Percentiles rank a stretch among this genome's conserved stretches.
Evolutionary conservation across 1,140 invertebrate genomes (phyloP).

Genomic region (Sycobia sp.): DNA sequence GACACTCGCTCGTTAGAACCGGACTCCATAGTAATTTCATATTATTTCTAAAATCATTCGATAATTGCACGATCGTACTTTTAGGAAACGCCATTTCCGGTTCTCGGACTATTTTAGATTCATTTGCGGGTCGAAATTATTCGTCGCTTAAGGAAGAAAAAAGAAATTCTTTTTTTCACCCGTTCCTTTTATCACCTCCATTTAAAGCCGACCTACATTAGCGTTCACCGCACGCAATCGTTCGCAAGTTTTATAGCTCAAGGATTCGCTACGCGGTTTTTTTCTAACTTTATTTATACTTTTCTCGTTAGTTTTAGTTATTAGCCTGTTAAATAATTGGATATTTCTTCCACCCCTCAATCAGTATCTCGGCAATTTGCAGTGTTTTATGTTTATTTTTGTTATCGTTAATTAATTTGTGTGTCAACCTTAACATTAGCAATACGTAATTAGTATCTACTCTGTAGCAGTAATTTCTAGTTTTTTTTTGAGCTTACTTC

Average conservation of each 20-base stretch:
- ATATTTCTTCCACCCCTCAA: conserved; percentile 14
- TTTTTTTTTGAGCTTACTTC: conserved; percentile 41
- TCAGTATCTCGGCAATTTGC: conserved; percentile 8
- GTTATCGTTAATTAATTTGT: conserved; percentile 37
- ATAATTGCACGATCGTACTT: too few species aligned
- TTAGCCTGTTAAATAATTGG: conserved; percentile 29
- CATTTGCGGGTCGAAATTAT: conserved; percentile 28
- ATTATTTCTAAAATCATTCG: too few species aligned
- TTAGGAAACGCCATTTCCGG: conserved; percentile 57
- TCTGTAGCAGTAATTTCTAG: conserved; percentile 45
- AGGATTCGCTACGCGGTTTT: conserved; percentile 38
- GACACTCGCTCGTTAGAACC: too few species aligned
- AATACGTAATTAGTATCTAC: conserved; percentile 42
- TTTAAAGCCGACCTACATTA: conserved; percentile 33
- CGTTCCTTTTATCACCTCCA: conserved; percentile 34
- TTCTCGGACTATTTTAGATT: conserved; percentile 43
- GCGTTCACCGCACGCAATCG: conserved; percentile 39
- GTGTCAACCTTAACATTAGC: conserved; percentile 43
- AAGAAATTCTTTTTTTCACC: conserved; percentile 32
- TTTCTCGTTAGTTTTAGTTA: conserved; percentile 22
- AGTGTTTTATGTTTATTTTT: too few species aligned
- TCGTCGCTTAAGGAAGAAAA: conserved; percentile 45
- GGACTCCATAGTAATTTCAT: too few species aligned
- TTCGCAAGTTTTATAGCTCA: conserved; percentile 36
- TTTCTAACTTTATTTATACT: conserved; percentile 20